Conservation (phyloP, 1,140 invertebrate species). For the Rhynchophorus ferrugineus region DNA sequence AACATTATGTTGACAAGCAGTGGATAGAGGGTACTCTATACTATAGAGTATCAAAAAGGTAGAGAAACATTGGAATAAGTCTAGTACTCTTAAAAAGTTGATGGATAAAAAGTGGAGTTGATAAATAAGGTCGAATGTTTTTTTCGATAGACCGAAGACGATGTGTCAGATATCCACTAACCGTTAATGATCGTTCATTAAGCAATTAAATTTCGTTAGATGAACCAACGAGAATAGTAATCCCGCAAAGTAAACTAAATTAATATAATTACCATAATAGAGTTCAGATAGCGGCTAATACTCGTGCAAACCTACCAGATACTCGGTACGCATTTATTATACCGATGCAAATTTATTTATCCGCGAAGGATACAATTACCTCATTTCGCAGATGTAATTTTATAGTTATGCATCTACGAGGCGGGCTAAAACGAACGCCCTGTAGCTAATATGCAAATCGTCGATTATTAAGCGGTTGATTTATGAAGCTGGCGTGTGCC, state of each 20-base stretch:
- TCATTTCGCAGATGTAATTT: constrained; percentile 7
- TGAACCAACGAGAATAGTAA: neutral
- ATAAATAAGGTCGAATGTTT: no score
- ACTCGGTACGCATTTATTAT: neutral
- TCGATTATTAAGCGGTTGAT: constrained; percentile 14
- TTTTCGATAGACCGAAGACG: no score
- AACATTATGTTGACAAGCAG: no score
- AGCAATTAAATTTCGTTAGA: neutral
- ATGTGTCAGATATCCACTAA: no score
- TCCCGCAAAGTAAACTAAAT: no score
- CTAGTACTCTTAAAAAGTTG: no score
- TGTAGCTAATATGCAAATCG: constrained; percentile 16
- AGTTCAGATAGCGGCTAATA: neutral
- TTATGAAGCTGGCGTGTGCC: constrained; percentile 16
- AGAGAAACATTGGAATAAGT: no score
- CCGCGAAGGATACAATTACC: constrained; percentile 13
- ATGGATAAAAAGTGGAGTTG: no score
- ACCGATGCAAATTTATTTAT: constrained; percentile 7
- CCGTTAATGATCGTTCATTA: no score
- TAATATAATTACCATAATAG: neutral
- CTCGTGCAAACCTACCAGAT: neutral
- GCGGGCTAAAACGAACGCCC: constrained; percentile 15
- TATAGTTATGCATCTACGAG: constrained; percentile 14
- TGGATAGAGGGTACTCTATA: no score
- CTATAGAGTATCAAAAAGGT: no score